Evolutionary conservation across 2,797 vertebrate genomes (phyloP).

Genomic region (Chaenodraco wilsoni): DNA sequence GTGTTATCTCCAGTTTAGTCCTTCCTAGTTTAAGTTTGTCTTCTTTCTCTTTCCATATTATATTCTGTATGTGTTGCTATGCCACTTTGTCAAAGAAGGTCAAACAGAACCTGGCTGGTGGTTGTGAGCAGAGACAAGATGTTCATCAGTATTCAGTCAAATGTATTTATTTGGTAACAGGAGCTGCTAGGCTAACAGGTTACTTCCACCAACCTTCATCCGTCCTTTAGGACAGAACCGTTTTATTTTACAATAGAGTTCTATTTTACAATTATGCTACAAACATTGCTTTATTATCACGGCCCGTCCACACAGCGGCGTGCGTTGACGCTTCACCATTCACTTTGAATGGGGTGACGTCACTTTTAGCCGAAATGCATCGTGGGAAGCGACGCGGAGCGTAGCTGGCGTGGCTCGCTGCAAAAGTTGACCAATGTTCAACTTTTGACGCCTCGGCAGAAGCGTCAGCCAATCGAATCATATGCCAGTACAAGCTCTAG

Average conservation of each 20-base stretch:
- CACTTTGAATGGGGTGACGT: too few species aligned
- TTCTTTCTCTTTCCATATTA: constrained; percentile 1
- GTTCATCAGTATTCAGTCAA: constrained; percentile 1
- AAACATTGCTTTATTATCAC: background rate
- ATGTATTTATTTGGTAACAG: constrained; percentile 3
- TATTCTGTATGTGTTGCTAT: constrained; percentile 1
- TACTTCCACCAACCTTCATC: constrained; percentile 1
- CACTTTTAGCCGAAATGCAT: too few species aligned
- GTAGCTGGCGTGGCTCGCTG: too few species aligned
- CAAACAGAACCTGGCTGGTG: constrained; percentile 9
- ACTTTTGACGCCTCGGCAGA: too few species aligned
- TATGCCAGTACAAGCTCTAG: too few species aligned
- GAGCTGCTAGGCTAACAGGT: background rate
- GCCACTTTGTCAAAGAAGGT: constrained; percentile 12
- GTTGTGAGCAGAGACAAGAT: background rate
- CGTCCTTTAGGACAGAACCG: constrained; percentile 2
- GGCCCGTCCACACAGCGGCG: too few species aligned
- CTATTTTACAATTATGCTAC: too few species aligned
- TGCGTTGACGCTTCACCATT: too few species aligned
- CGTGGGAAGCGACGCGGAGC: too few species aligned
- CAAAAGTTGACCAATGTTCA: too few species aligned
- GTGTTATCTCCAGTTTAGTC: background rate
- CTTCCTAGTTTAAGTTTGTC: constrained; percentile 10
- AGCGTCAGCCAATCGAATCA: too few species aligned
- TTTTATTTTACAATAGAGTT: background rate